Conservation (phyloP, 2,113 vertebrate species). For the Myotis davidii region DNA sequence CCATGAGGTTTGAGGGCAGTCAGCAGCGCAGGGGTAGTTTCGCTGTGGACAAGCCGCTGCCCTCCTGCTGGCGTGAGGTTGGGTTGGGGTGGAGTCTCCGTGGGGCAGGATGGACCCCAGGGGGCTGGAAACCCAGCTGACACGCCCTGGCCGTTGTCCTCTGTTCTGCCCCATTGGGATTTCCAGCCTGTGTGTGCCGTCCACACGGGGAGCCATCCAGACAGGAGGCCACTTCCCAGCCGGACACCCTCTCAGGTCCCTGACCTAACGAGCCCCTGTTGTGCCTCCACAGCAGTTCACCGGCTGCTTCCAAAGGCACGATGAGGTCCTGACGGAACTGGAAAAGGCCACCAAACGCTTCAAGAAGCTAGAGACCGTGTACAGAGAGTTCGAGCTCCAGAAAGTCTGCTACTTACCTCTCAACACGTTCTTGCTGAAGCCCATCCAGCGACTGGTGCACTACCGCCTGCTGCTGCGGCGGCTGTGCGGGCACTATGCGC, state of each 20-base stretch:
- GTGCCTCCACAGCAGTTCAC: conserved; percentile 87
- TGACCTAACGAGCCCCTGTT: fast-evolving
- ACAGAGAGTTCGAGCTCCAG: conserved; percentile 96
- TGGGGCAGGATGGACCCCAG: background rate
- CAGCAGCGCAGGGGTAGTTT: fast-evolving
- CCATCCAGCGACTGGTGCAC: conserved; percentile 95
- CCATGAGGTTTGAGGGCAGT: fast-evolving
- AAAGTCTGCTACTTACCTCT: conserved; percentile 98
- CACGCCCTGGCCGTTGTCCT: fast-evolving
- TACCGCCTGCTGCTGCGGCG: conserved; percentile 94
- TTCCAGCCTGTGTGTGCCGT: background rate
- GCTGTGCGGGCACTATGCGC: conserved; percentile 89
- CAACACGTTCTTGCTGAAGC: conserved; percentile 95
- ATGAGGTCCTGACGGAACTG: conserved; percentile 92
- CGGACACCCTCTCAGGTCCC: background rate
- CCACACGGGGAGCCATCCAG: fast-evolving
- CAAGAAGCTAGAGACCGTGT: conserved; percentile 92
- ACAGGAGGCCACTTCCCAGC: fast-evolving
- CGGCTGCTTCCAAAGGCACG: conserved; percentile 91
- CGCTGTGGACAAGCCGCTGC: too few relatives aligned
- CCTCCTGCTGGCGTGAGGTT: background rate
- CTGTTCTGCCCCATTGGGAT: background rate
- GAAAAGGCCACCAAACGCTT: conserved; percentile 91
- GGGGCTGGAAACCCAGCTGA: background rate
- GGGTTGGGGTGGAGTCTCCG: background rate